These are phyloP conservation scores for Adelognathus sp. DNA, from an alignment of 2,888 invertebrate species.

Conservation along the genomic window DNA sequence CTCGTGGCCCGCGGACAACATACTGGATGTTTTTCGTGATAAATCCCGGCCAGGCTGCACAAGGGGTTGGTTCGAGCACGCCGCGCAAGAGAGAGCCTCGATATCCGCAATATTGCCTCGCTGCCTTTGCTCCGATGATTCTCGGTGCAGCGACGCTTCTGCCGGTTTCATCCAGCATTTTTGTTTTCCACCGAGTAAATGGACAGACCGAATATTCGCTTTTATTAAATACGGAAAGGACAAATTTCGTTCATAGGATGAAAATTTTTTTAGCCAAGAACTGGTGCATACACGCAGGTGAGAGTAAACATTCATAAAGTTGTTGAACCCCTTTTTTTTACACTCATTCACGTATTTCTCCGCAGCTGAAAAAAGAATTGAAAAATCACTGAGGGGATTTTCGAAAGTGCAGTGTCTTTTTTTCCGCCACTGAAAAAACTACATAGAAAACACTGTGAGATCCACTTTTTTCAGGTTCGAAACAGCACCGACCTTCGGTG, in stretches of 20 bases:
- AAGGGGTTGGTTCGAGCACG: constrained; percentile 45
- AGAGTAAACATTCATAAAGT: not conserved
- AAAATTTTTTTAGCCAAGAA: not conserved
- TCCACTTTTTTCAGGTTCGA: too few species aligned
- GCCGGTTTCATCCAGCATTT: not conserved
- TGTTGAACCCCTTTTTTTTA: not conserved
- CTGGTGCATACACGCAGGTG: not conserved
- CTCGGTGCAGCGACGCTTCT: not conserved
- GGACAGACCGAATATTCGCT: not conserved
- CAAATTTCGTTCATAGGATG: constrained; percentile 6
- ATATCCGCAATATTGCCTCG: constrained; percentile 55
- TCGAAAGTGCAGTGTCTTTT: too few species aligned
- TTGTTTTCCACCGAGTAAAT: not conserved
- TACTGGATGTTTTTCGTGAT: constrained; percentile 57
- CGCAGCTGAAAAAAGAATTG: too few species aligned
- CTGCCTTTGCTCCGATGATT: constrained; percentile 26
- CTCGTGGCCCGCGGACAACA: constrained; percentile 34
- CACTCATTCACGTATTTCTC: not conserved
- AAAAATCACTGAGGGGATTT: too few species aligned
- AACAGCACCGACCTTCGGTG: too few species aligned
- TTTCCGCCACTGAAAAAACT: too few species aligned
- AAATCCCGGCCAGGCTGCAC: constrained; percentile 48
- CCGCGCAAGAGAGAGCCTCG: constrained; percentile 12
- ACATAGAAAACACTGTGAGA: too few species aligned
- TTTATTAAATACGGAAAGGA: constrained; percentile 15